phyloP scores from a whole-genome alignment of 1,140 invertebrate genomes.

The Diuraphis noxia region DNA sequence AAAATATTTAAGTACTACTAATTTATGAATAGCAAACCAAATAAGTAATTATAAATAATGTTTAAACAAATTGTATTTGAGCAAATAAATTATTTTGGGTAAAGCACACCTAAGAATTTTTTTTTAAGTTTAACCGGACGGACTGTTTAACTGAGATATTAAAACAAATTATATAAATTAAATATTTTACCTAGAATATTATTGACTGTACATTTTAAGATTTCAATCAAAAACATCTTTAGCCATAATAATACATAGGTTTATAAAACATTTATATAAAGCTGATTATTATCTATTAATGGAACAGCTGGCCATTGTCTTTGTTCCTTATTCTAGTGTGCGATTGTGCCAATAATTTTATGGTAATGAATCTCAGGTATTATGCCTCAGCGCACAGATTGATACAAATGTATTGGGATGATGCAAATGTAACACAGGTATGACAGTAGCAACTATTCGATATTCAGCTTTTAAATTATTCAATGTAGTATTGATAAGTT shows the following conservation, averaged over 20 bases:
- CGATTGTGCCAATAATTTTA: neutral
- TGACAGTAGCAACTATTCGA: conserved; percentile 71
- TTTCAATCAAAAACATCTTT: neutral
- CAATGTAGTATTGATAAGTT: conserved; percentile 68
- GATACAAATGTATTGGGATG: conserved; percentile 58
- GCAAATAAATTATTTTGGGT: conserved; percentile 48
- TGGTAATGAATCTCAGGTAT: conserved; percentile 35
- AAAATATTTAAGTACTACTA: conserved; percentile 33
- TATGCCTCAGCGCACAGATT: conserved; percentile 57
- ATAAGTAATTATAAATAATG: conserved; percentile 41
- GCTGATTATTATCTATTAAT: conserved; percentile 31
- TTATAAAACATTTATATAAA: conserved; percentile 27
- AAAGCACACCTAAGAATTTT: conserved; percentile 41
- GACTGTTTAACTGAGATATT: conserved; percentile 36
- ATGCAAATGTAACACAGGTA: conserved; percentile 75
- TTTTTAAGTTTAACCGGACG: conserved; percentile 18
- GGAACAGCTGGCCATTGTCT: neutral
- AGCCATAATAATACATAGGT: neutral
- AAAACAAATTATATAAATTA: conserved; percentile 29
- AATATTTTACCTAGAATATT: conserved; percentile 15
- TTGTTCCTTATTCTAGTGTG: conserved; percentile 40
- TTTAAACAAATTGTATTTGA: conserved; percentile 48
- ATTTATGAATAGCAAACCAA: conserved; percentile 31
- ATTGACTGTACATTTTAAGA: neutral
- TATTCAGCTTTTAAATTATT: conserved; percentile 63